Percentiles rank a stretch among this genome's conserved stretches.
Evolutionary conservation across 2,797 vertebrate species (phyloP).

Genomic region (Remorina albescens): DNA sequence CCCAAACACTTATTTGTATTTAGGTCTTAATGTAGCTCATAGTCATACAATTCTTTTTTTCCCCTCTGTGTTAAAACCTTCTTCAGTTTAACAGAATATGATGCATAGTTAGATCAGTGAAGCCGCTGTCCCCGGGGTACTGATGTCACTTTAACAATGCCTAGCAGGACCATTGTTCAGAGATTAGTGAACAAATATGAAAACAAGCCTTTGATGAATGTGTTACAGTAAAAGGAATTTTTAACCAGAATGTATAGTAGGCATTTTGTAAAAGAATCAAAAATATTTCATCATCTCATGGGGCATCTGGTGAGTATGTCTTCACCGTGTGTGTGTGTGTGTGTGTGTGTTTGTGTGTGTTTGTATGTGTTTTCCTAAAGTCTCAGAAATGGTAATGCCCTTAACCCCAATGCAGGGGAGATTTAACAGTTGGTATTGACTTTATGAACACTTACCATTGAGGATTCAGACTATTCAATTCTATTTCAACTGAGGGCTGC

Average conservation of each 20-base stretch:
- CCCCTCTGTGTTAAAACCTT: conserved; percentile 44
- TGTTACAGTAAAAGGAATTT: conserved; percentile 69
- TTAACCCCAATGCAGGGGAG: conserved; percentile 77
- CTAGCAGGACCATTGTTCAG: conserved; percentile 65
- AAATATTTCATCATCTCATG: conserved; percentile 77
- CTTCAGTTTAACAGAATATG: conserved; percentile 45
- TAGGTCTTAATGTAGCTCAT: conserved; percentile 28
- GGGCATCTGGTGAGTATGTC: conserved; percentile 70
- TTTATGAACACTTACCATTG: conserved; percentile 80
- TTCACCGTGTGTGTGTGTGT: conserved; percentile 44
- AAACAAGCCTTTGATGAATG: conserved; percentile 73
- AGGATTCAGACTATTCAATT: conserved; percentile 85
- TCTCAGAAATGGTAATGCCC: conserved; percentile 81
- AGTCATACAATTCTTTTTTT: conserved; percentile 34
- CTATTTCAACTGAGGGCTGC: conserved; percentile 84
- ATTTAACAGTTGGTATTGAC: conserved; percentile 81
- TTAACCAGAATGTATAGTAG: conserved; percentile 75
- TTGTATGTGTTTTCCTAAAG: conserved; percentile 70
- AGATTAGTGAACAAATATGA: conserved; percentile 78
- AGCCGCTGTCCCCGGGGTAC: conserved; percentile 66
- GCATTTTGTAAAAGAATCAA: conserved; percentile 75
- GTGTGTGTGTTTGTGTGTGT: conserved; percentile 42
- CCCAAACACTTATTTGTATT: conserved; percentile 16
- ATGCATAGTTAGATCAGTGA: conserved; percentile 58
- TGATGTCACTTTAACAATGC: conserved; percentile 69